These are phyloP conservation scores for Nesometra sesokonis DNA, from an alignment of 35 echinoderm and acorn worm genomes.

Conservation along the genomic window DNA sequence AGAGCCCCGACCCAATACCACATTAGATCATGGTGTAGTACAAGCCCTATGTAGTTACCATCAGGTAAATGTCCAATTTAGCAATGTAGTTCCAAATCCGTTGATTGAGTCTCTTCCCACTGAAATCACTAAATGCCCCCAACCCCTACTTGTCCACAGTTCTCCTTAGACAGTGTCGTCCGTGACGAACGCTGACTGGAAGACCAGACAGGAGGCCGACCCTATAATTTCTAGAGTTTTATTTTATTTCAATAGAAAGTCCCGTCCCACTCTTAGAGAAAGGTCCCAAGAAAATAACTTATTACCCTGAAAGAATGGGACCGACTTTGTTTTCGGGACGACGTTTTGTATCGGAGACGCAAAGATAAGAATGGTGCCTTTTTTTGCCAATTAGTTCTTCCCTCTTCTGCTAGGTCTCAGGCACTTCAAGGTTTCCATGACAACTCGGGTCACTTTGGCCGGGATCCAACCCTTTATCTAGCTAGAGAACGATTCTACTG, in stretches of 20 bases:
- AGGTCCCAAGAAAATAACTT: not conserved
- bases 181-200: not conserved
- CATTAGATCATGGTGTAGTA: too few species aligned
- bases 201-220: not conserved
- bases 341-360: slow-evolving; percentile 9
- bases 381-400: not conserved
- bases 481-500: slow-evolving; percentile 22
- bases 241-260: not conserved
- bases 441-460: slow-evolving; percentile 19
- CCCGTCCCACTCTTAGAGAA: not conserved
- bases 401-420: not conserved
- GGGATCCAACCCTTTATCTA: slow-evolving; percentile 23
- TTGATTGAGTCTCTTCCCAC: not conserved
- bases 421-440: not conserved
- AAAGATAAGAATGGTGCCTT: not conserved
- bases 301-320: slow-evolving; percentile 3
- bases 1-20: too few species aligned
- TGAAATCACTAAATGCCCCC: not conserved
- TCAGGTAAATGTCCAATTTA: not conserved
- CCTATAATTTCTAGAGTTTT: not conserved
- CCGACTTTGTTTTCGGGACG: slow-evolving; percentile 7
- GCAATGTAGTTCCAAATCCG: not conserved
- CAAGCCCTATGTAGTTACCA: too few species aligned
- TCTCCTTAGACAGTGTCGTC: not conserved
- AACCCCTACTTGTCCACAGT: not conserved